Conservation (phyloP, 2,888 invertebrate species). For the Apamea epomidion region DNA sequence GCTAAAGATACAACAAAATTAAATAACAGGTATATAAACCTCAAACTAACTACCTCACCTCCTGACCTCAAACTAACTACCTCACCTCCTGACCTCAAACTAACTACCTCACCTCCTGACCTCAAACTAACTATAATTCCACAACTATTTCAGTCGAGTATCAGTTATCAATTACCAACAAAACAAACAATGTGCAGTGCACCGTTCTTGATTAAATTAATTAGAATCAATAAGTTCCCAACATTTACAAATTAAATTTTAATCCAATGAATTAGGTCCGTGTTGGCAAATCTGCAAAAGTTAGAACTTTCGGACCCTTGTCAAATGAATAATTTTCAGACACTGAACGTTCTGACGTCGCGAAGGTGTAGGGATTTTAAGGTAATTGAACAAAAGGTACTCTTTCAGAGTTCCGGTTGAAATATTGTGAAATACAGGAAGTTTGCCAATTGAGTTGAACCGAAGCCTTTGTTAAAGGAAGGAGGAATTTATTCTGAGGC, state of each 20-base stretch:
- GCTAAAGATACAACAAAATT: background rate
- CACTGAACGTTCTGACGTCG: constrained; percentile 33
- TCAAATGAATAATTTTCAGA: constrained; percentile 53
- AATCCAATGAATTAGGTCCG: constrained; percentile 47
- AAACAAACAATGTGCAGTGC: constrained; percentile 12
- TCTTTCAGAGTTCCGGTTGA: constrained; percentile 11
- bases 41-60: too few species aligned
- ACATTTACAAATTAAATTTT: constrained; percentile 58
- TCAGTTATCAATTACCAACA: constrained; percentile 5
- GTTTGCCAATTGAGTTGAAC: constrained; percentile 2
- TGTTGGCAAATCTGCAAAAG: constrained; percentile 26
- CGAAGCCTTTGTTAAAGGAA: background rate
- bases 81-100: too few species aligned
- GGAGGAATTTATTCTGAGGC: background rate
- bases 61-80: too few species aligned
- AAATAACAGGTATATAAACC: background rate
- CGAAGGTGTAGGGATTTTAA: constrained; percentile 39
- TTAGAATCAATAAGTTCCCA: constrained; percentile 38
- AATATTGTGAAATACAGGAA: constrained; percentile 17
- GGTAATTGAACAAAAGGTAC: constrained; percentile 37
- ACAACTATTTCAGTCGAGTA: background rate
- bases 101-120: too few species aligned
- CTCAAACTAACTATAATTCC: background rate
- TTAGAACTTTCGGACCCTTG: constrained; percentile 58
- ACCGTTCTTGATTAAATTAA: constrained; percentile 31